Evolutionary conservation across 2,797 vertebrate genomes (phyloP).

Genomic region (Ispidina lecontei): DNA sequence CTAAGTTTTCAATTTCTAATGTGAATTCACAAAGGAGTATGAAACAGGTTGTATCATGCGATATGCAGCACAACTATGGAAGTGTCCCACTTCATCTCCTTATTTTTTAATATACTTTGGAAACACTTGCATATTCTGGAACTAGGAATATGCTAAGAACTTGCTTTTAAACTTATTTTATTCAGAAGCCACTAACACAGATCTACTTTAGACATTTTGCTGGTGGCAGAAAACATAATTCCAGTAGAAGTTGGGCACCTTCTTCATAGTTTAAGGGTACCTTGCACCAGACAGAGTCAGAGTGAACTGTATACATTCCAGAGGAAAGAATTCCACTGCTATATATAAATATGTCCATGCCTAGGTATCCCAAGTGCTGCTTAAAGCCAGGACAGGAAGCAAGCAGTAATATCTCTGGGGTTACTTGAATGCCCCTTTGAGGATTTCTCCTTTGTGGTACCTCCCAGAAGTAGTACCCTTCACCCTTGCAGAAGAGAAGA

Average conservation of each 20-base stretch:
- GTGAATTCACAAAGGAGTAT: background rate
- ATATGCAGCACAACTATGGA: background rate
- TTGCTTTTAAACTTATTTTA: background rate
- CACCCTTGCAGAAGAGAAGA: background rate
- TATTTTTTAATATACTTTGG: background rate
- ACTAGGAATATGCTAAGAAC: background rate
- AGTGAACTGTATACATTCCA: background rate
- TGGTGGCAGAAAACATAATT: background rate
- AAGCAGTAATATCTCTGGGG: background rate
- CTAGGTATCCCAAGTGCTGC: background rate
- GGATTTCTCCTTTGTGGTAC: background rate
- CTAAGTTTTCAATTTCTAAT: background rate
- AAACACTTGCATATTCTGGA: background rate
- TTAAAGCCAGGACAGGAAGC: background rate
- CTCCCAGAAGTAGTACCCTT: background rate
- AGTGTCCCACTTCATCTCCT: background rate
- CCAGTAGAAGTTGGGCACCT: background rate
- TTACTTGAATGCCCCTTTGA: rapidly evolving
- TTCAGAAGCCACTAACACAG: background rate
- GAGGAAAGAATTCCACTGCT: background rate
- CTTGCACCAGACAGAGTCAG: background rate
- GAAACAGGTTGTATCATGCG: background rate
- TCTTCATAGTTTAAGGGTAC: background rate
- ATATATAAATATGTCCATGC: background rate
- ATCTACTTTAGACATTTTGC: background rate